Evolutionary conservation across 2,113 vertebrate species (phyloP).

Genomic region (Puffinus mauretanicus): DNA sequence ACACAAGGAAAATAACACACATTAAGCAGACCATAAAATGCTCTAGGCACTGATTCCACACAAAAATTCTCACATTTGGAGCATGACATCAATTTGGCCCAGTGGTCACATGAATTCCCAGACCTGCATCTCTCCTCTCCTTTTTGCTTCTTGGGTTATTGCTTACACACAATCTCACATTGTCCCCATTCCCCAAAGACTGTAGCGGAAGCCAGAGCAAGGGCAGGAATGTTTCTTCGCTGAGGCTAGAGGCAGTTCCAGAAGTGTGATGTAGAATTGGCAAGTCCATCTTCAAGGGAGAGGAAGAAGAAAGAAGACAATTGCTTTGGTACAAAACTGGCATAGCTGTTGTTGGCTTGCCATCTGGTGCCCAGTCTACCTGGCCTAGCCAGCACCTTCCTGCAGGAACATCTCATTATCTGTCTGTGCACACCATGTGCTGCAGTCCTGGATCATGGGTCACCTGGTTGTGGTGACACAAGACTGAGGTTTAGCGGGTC

Average conservation of each 20-base stretch:
- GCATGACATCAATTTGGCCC: not conserved
- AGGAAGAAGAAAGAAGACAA: not conserved
- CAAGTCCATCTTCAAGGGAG: not conserved
- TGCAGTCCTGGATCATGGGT: not conserved
- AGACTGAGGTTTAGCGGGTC: not conserved
- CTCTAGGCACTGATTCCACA: not conserved
- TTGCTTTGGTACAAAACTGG: not conserved
- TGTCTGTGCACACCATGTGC: not conserved
- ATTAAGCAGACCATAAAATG: not conserved
- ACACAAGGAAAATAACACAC: not conserved
- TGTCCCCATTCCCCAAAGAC: not conserved
- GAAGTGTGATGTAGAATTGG: not conserved
- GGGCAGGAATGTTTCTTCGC: not conserved
- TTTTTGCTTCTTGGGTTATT: not conserved
- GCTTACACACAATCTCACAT: not conserved
- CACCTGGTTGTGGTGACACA: not conserved
- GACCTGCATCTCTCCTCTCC: not conserved
- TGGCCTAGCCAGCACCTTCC: not conserved
- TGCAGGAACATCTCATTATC: not conserved
- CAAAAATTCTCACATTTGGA: not conserved
- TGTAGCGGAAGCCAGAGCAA: not conserved
- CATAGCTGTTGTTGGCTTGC: not conserved
- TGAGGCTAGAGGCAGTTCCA: not conserved
- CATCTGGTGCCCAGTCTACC: not conserved
- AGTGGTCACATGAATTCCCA: not conserved